Percentiles rank a stretch among this genome's conserved stretches.
phyloP scores from a whole-genome alignment of 2,888 invertebrate species.

The Hemaris fuciformis region DNA sequence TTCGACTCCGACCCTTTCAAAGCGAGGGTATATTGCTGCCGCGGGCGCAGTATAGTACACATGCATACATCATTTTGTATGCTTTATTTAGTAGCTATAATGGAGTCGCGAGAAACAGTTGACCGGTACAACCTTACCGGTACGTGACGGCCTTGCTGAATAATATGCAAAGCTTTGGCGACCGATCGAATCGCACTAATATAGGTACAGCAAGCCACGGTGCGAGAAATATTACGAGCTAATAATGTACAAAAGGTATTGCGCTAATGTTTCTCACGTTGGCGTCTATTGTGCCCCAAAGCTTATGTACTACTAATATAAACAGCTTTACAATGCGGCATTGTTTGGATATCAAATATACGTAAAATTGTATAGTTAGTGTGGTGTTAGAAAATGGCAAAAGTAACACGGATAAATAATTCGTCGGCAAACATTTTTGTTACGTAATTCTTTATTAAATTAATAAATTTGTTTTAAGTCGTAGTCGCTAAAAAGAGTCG shows the following conservation, averaged over 20 bases:
- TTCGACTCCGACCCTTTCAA: not conserved
- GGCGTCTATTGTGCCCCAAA: not conserved
- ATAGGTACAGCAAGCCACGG: not conserved
- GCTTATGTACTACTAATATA: not conserved
- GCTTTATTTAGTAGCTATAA: not conserved
- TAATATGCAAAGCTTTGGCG: not conserved
- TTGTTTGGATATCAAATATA: not conserved
- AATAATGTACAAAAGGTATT: not conserved
- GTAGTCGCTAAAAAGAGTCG: too few relatives aligned
- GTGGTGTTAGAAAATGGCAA: too few relatives aligned
- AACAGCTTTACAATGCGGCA: too few relatives aligned
- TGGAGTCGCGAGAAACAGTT: not conserved
- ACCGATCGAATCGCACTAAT: not conserved
- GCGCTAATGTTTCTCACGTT: not conserved
- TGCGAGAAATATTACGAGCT: not conserved
- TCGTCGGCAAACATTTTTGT: too few relatives aligned
- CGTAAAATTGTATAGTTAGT: too few relatives aligned
- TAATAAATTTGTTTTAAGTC: too few relatives aligned
- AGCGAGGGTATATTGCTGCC: not conserved
- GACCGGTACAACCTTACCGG: not conserved
- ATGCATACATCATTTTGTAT: not conserved
- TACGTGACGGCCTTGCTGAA: constrained; percentile 4
- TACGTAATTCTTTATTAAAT: too few relatives aligned
- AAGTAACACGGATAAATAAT: too few relatives aligned
- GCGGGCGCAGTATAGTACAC: not conserved